Base-by-base conservation (phyloP, 1,140 invertebrate species). In the Spodoptera litura region DNA sequence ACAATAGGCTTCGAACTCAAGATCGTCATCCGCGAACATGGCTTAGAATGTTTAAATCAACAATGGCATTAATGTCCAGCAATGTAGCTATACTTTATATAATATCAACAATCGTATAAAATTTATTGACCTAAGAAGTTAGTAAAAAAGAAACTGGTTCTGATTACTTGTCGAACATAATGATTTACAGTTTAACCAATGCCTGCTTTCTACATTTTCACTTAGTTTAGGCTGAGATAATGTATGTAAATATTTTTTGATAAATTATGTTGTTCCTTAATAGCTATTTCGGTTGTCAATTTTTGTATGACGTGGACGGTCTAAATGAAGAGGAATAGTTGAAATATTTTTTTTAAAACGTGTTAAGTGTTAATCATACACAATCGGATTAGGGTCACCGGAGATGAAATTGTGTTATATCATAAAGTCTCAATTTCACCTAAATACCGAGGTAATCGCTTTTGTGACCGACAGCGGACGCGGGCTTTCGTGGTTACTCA, bases 401-500 rank as follows among this genome's bases (percentile, higher is more conserved):
- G 51, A 55, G 44, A 44, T 55, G 49, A 44, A 66, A 25, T 59
- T 10, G 49, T 20, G 51, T 51, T 52, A 44, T 80, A 62, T 83
- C 74, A 78, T 66, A 79, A 83, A 82, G 85, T 78, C 80, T 81
- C 79, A 27, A 79, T 81, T 81, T 88, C 83, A 76, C 81, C 86
- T 83, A 83, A 88, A 88, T 87, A 83, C 85, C 84, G 74, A 79
- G 79, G 70, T 86, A 87, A 87, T 81, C 84, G 83, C 81, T 78
- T 81, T 76, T 83, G 80, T 83, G 84, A 86, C 82, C 79, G 83
- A 81, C 83, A 78, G 53, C 80, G 82, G 72, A 56, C 85, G 85
- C 89, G 81, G 83, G 79, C 70, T 88, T 77, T 80, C 56, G 79
- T 75, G 80, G 82, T 91, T 91, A 92, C 88, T 92, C 92, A 93